Percentiles rank a stretch among this genome's conserved stretches.
Conservation (phyloP, 2,113 vertebrate genomes). For the Hippocampus comes region DNA sequence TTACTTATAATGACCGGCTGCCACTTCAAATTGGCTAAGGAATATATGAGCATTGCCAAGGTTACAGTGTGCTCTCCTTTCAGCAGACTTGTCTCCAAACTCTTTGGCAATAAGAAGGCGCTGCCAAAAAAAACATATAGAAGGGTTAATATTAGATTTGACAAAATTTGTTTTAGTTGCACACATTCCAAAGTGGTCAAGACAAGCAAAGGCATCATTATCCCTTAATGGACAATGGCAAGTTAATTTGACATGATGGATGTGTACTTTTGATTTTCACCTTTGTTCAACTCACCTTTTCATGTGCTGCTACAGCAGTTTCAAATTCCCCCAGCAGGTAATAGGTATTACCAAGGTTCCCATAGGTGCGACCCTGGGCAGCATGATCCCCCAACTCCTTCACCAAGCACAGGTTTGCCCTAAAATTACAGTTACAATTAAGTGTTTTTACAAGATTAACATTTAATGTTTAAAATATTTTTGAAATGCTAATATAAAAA, state of each 20-base stretch:
- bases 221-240: neutral
- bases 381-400: constrained; percentile 86
- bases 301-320: constrained; percentile 85
- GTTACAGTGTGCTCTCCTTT: constrained; percentile 95
- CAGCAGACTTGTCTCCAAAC: constrained; percentile 92
- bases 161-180: neutral
- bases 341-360: constrained; percentile 95
- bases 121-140: constrained; percentile 63
- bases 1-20: constrained; percentile 94
- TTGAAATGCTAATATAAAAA: too few species aligned
- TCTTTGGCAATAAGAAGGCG: constrained; percentile 94
- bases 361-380: constrained; percentile 91
- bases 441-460: neutral
- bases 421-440: constrained; percentile 38
- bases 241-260: neutral
- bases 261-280: neutral
- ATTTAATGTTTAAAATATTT: neutral
- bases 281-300: constrained; percentile 78
- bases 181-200: neutral
- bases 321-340: constrained; percentile 94
- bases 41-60: constrained; percentile 95
- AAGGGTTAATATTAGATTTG: constrained; percentile 1
- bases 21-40: constrained; percentile 90
- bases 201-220: neutral
- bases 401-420: constrained; percentile 88